Conservation (phyloP, 2,888 invertebrate genomes). For the Onthophagus sagittarius region DNA sequence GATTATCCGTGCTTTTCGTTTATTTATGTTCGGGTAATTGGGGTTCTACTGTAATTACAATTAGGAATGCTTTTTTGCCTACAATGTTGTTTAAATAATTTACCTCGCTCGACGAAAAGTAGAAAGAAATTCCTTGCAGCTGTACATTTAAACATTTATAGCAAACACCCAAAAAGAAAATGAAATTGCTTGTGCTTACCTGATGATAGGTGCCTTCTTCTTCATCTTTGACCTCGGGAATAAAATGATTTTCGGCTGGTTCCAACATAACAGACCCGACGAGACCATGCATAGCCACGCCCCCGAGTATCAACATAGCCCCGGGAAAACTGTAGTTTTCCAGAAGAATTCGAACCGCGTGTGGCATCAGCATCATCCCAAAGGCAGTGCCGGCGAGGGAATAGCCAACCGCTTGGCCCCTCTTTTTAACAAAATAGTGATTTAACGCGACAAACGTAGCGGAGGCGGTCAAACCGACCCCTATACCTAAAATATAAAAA, state of each 20-base stretch:
- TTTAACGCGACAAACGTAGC: constrained; percentile 76
- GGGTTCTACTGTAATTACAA: background rate
- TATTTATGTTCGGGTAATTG: too few species aligned
- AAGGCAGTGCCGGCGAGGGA: constrained; percentile 78
- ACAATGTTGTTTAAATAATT: constrained; percentile 26
- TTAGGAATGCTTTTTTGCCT: background rate
- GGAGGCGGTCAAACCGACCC: constrained; percentile 71
- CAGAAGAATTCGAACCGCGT: constrained; percentile 63
- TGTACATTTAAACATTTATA: constrained; percentile 30
- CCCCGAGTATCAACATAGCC: constrained; percentile 65
- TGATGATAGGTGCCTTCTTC: constrained; percentile 48
- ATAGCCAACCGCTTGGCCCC: constrained; percentile 75
- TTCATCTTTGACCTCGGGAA: constrained; percentile 55
- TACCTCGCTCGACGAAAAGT: constrained; percentile 48
- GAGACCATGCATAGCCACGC: constrained; percentile 63
- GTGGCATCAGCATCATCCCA: constrained; percentile 77
- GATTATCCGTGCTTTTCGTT: too few species aligned
- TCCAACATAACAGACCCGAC: constrained; percentile 66
- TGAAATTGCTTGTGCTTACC: constrained; percentile 32
- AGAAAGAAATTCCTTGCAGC: constrained; percentile 47
- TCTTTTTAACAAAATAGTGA: constrained; percentile 70
- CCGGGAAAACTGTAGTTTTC: constrained; percentile 64
- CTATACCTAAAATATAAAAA: constrained; percentile 57
- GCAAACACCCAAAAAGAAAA: constrained; percentile 14
- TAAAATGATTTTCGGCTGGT: constrained; percentile 68